Evolutionary conservation across 2,888 invertebrate species (phyloP), one percentile per base, ranked within the genome.

Genomic region (Clusia tigrina): DNA sequence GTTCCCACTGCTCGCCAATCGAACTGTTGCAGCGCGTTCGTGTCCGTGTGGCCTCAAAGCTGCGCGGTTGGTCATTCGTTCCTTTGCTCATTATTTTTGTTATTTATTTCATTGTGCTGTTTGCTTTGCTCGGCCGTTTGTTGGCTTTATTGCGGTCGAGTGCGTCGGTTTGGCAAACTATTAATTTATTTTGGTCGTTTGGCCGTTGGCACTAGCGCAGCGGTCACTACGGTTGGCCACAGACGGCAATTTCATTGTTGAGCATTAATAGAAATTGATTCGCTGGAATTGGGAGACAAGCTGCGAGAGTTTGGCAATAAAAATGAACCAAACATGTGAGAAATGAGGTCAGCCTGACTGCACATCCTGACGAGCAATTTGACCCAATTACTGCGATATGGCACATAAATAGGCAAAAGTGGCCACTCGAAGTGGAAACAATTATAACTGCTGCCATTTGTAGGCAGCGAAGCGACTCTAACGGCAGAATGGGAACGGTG

Each of bases 141-240:
- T 62, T 61, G 66, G 67, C 71, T 67, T 57, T 67, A 68, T 68
- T 71, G 72, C 54, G 71, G 70, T 65, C 55, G 67, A 58, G 60
- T 61, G 51, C 23, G 58, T 58, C 52, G 58, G 42, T 42, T 59
- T 25, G 2, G 32, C 22, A 24, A n/a, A 59, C 52, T 59, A 63
- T 63, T 42, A 54, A 63, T 60, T 54, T 59, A 52, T 52, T 63
- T 63, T 52, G 51, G 48, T 63, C 51, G 55, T 24, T 52, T 20
- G 5, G 9, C 12, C 12, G 32, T 12, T 32, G 32, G 32, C 32
- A 32, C 32, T 6, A 6, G 12, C 6, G 12, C 6, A 3, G 42
- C 42, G n/a, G 42, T 42, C 42, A 42, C 9, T 10, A 15, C 15
- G 42, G 12, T 42, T n/a, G 42, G n/a, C n/a, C 42, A 42, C 12